Conservation (phyloP, 2,113 vertebrate genomes). For the Cervus canadensis region DNA sequence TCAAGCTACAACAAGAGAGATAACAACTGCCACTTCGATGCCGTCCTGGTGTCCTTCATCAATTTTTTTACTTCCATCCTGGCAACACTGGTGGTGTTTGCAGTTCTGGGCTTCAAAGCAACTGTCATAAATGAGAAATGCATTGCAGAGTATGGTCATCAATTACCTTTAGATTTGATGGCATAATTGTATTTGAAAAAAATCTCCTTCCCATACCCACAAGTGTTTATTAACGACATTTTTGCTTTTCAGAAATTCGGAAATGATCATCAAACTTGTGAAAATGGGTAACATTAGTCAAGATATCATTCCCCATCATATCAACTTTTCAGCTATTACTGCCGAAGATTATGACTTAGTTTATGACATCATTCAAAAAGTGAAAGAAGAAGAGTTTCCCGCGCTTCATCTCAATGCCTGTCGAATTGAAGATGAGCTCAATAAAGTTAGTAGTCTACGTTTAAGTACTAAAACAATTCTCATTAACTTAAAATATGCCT, state of each 20-base stretch:
- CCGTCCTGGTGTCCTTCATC: slow-evolving; percentile 96
- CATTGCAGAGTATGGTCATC: slow-evolving; percentile 83
- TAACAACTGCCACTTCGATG: slow-evolving; percentile 99
- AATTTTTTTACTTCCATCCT: slow-evolving; percentile 99
- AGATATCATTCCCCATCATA: slow-evolving; percentile 89
- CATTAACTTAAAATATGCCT: not conserved
- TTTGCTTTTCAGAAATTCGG: slow-evolving; percentile 87
- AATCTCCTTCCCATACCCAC: not conserved
- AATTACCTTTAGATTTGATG: slow-evolving; percentile 56
- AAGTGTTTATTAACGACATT: slow-evolving; percentile 38
- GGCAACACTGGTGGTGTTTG: slow-evolving; percentile 98
- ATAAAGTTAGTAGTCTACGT: slow-evolving; percentile 85
- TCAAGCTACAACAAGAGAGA: slow-evolving; percentile 99
- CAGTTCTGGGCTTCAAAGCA: slow-evolving; percentile 98
- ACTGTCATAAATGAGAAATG: slow-evolving; percentile 94
- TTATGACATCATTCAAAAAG: slow-evolving; percentile 84
- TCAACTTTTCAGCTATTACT: slow-evolving; percentile 90
- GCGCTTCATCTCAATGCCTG: slow-evolving; percentile 88
- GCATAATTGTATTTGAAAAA: slow-evolving; percentile 37
- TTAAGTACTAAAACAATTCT: not conserved
- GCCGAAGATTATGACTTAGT: slow-evolving; percentile 89
- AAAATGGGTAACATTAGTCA: slow-evolving; percentile 84
- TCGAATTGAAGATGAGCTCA: slow-evolving; percentile 91
- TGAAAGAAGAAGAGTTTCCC: slow-evolving; percentile 86
- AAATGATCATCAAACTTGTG: slow-evolving; percentile 86